These are phyloP conservation scores for Odontamblyopus lacepedii DNA, from an alignment of 2,797 vertebrate species.

Conservation along the genomic window DNA sequence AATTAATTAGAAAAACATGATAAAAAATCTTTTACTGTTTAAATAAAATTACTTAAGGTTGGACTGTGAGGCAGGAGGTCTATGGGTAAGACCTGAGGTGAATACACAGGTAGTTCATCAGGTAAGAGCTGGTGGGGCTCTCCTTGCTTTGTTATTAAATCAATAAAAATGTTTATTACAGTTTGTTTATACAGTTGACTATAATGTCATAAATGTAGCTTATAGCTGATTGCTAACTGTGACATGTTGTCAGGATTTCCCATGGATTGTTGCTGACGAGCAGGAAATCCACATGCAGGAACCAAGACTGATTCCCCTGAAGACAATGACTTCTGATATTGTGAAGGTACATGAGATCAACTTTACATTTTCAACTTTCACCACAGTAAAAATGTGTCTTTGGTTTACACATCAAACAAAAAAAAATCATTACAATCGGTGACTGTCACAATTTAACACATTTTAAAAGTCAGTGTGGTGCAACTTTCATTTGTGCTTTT, in stretches of 20 bases:
- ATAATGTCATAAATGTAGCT: background rate
- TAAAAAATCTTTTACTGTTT: no score
- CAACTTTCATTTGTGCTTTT: background rate
- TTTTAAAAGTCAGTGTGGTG: background rate
- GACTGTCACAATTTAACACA: background rate
- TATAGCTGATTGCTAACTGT: background rate
- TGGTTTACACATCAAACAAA: background rate
- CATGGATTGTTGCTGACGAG: constrained; percentile 96
- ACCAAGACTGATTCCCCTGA: constrained; percentile 91
- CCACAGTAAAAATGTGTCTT: no score
- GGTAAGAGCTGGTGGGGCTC: no score
- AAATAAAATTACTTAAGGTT: no score
- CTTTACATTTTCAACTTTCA: background rate
- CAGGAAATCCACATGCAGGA: constrained; percentile 97
- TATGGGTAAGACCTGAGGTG: background rate
- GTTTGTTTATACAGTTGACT: background rate
- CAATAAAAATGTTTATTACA: no score
- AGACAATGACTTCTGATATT: constrained; percentile 97
- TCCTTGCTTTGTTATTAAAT: no score
- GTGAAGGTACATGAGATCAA: constrained; percentile 81
- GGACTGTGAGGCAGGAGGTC: background rate
- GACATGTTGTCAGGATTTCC: constrained; percentile 86
- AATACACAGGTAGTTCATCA: background rate
- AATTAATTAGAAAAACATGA: background rate
- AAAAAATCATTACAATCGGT: no score